phyloP scores from a whole-genome alignment of 2,113 vertebrate species.

The Heterotilapia buettikoferi region DNA sequence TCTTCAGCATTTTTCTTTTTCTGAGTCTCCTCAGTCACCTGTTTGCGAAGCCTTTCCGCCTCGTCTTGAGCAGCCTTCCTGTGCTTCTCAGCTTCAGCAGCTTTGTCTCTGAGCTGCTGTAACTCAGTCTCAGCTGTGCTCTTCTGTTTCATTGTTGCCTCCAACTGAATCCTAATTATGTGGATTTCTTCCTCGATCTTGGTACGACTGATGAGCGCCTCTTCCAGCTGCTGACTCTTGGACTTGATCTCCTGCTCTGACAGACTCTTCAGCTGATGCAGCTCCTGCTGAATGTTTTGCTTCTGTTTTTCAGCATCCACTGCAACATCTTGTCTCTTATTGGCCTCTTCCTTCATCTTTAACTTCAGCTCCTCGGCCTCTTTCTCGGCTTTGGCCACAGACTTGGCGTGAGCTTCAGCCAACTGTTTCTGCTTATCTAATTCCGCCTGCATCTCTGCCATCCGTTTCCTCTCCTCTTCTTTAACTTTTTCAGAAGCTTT shows the following conservation, averaged over 20 bases:
- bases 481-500: conserved; percentile 89
- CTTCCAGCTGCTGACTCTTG: conserved; percentile 84
- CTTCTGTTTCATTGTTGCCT: conserved; percentile 82
- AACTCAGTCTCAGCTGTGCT: conserved; percentile 77
- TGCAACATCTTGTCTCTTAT: conserved; percentile 80
- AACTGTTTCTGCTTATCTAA: conserved; percentile 90
- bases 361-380: conserved; percentile 84
- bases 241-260: conserved; percentile 86
- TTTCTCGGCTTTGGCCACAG: conserved; percentile 85
- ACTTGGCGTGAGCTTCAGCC: conserved; percentile 86
- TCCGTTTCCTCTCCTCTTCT: conserved; percentile 83
- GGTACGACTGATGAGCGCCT: conserved; percentile 78
- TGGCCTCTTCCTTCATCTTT: conserved; percentile 89
- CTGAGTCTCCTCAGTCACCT: conserved; percentile 88
- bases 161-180: conserved; percentile 84
- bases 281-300: conserved; percentile 90
- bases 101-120: conserved; percentile 74
- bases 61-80: conserved; percentile 85
- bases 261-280: conserved; percentile 82
- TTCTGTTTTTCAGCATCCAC: conserved; percentile 89
- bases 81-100: conserved; percentile 83
- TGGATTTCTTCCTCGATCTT: conserved; percentile 92
- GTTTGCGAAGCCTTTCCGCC: conserved; percentile 85
- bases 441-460: conserved; percentile 91
- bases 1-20: conserved; percentile 90